Base-by-base conservation (phyloP, 2,113 vertebrate species). In the Plecturocebus donacophilus region DNA sequence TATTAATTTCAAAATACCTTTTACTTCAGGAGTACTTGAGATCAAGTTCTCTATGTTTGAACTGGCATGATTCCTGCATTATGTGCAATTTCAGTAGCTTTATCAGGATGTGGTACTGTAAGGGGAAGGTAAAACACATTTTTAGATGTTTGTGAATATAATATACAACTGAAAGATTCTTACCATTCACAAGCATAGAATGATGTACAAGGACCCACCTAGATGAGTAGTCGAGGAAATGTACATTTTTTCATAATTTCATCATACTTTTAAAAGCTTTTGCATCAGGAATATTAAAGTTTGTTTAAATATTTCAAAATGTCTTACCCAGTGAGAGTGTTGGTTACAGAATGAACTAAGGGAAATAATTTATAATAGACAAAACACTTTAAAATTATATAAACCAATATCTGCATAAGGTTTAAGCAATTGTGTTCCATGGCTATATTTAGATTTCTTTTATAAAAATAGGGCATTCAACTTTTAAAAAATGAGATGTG, bases 281-380 rank as follows among this genome's bases (percentile, higher is more conserved):
- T 58, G 40, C 52, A 95, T 91, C 47, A 88, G 77, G 32, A 94
- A 70, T 95, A 73, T 95, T 35, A 81, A 13, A 71, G 9, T 73
- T 95, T 92, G 32, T 95, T 96, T 93, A 89, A 87, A 77, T 30
- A 49, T 93, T 96, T 96, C 47, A 96, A 76, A 75, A 88, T 85
- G 58, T 92, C 76, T 97, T 76, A 87, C 17, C 40, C 79, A 80
- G 38, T 66, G 16, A 94, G 30, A 54, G 8, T 84, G 16, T 23
- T 73, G 76, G 42, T 85, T 92, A 68, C 6, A 90, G 35, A 82
- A 96, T 80, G 80, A 92, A 56, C 54, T 84, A 82, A 92, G 56
- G 90, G 23, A 76, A 94, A 87, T 97, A 71, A 95, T 88, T 95
- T 95, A 64, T 71, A 96, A 93, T 66, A 38, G 66, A 38, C 81